A percentile compares a stretch with the other conserved stretches of the same genome.
Conservation (phyloP, 2,113 vertebrate species). For the Actenoides hombroni region DNA sequence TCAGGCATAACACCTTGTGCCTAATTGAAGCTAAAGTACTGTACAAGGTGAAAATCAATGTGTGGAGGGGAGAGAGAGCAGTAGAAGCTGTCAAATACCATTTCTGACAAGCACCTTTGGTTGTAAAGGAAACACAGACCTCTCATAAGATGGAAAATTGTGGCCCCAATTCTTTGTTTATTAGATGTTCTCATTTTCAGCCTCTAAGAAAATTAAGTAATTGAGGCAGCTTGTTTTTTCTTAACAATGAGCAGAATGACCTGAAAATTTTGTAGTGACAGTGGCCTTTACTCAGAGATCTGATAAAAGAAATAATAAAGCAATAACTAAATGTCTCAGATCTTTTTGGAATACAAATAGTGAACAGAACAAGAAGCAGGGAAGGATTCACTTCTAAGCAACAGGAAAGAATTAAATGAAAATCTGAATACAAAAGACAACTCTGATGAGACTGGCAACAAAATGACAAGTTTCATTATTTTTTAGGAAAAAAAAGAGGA, state of each 20-base stretch:
- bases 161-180: not conserved
- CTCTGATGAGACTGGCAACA: not conserved
- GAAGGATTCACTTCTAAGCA: not conserved
- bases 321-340: not conserved
- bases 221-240: not conserved
- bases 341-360: not conserved
- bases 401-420: not conserved
- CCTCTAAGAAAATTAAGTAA: not conserved
- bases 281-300: not conserved
- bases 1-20: conserved; percentile 43
- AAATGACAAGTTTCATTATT: not conserved
- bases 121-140: not conserved
- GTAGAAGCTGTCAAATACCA: conserved; percentile 44
- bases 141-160: not conserved
- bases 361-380: not conserved
- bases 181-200: not conserved
- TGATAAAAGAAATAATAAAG: not conserved
- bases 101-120: conserved; percentile 38
- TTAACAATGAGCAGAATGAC: not conserved
- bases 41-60: conserved; percentile 65
- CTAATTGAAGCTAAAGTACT: conserved; percentile 58
- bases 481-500: not conserved
- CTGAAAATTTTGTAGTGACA: not conserved
- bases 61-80: conserved; percentile 31
- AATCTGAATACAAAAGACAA: not conserved